A percentile compares a stretch with the other conserved stretches of the same genome.
Conservation (phyloP, 2,888 invertebrate species). For the Cheiracanthium punctorium region DNA sequence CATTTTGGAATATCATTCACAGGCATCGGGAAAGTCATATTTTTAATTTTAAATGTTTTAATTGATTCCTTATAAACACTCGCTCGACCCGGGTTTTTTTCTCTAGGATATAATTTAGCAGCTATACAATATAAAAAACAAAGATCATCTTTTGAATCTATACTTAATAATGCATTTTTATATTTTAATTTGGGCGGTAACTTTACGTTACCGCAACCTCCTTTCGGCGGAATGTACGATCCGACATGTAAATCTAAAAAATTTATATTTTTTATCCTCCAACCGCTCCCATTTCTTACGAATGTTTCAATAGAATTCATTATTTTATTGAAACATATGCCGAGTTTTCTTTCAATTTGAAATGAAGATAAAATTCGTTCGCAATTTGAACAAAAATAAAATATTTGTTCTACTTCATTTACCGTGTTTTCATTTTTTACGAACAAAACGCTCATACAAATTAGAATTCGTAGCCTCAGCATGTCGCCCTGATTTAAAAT, state of each 20-base stretch:
- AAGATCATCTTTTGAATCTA: not conserved
- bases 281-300: not conserved
- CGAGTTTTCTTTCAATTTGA: not conserved
- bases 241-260: constrained; percentile 14
- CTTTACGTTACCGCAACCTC: not conserved
- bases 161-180: not conserved
- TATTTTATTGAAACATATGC: constrained; percentile 10
- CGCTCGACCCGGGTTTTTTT: not conserved
- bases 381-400: not conserved
- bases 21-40: not conserved
- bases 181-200: not conserved
- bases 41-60: not conserved
- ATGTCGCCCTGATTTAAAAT: too few relatives aligned
- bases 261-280: not conserved
- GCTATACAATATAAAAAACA: constrained; percentile 8
- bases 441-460: not conserved
- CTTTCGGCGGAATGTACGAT: not conserved
- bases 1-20: not conserved
- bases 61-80: constrained; percentile 16
- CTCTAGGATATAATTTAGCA: not conserved
- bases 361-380: not conserved
- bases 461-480: not conserved
- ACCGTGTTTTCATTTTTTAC: not conserved
- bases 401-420: not conserved
- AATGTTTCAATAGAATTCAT: not conserved